phyloP scores from a whole-genome alignment of 2,888 invertebrate species.

The Pyrochroa serraticornis region DNA sequence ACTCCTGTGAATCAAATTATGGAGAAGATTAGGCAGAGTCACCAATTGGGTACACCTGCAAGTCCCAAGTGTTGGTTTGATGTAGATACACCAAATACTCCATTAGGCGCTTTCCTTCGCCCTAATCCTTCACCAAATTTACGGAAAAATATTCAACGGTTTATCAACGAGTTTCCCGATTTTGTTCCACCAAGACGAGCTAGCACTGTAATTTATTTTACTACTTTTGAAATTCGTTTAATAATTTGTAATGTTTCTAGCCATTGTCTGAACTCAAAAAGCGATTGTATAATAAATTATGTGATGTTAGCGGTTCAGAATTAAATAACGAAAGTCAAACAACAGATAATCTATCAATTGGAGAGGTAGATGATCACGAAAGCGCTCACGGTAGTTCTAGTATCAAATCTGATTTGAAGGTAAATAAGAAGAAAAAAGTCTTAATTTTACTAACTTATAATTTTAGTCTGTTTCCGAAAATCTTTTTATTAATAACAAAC shows the following conservation, averaged over 20 bases:
- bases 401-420: neutral
- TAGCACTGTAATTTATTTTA: conserved; percentile 54
- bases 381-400: neutral
- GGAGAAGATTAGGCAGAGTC: conserved; percentile 47
- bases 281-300: conserved; percentile 55
- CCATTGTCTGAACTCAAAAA: conserved; percentile 65
- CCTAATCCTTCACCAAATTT: conserved; percentile 61
- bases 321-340: conserved; percentile 8
- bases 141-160: conserved; percentile 60
- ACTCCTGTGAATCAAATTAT: conserved; percentile 54
- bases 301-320: conserved; percentile 5
- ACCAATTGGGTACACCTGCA: conserved; percentile 42
- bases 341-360: neutral
- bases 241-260: conserved; percentile 49
- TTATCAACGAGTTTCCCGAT: conserved; percentile 60
- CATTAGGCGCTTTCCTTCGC: conserved; percentile 60
- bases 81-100: conserved; percentile 63
- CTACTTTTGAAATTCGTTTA: neutral
- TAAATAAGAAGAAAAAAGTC: neutral
- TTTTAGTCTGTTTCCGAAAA: conserved; percentile 24
- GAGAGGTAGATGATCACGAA: neutral
- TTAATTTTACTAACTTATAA: neutral
- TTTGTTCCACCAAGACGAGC: conserved; percentile 50
- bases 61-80: conserved; percentile 47
- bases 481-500: conserved; percentile 57